A percentile compares a stretch with the other conserved stretches of the same genome.
Evolutionary conservation across 2,888 invertebrate species (phyloP).

Genomic region (Pilophorus perplexus): DNA sequence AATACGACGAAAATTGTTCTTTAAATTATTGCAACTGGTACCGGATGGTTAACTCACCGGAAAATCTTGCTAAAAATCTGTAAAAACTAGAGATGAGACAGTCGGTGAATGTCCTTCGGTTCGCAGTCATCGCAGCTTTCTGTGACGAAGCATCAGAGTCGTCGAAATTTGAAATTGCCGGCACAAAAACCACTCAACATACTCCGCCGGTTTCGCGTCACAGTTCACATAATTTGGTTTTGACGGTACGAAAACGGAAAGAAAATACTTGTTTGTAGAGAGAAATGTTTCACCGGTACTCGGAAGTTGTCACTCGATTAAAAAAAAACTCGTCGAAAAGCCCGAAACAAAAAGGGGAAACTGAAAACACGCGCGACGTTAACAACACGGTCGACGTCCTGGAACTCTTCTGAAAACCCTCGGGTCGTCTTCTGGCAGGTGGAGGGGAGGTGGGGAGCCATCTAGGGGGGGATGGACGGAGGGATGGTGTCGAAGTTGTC

Average conservation of each 20-base stretch:
- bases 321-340: too few relatives aligned
- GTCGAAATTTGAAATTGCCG: conserved; percentile 8
- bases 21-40: too few relatives aligned
- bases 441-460: conserved; percentile 4
- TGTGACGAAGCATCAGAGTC: conserved; percentile 12
- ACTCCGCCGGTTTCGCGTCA: conserved; percentile 1
- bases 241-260: too few relatives aligned
- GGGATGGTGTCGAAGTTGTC: conserved; percentile 1
- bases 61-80: conserved; percentile 47
- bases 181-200: conserved; percentile 30
- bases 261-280: too few relatives aligned
- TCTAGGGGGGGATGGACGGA: background rate
- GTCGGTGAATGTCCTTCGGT: conserved; percentile 45
- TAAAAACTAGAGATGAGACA: conserved; percentile 46
- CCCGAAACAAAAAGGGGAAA: background rate
- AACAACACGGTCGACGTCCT: conserved; percentile 17
- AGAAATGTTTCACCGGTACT: too few relatives aligned
- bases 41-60: conserved; percentile 45
- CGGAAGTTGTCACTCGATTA: too few relatives aligned
- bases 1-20: too few relatives aligned
- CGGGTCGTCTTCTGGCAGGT: conserved; percentile 1
- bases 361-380: conserved; percentile 20
- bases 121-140: conserved; percentile 17
- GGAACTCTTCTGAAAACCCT: conserved; percentile 33
- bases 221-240: conserved; percentile 7